These are phyloP conservation scores for Bombus impatiens DNA, from an alignment of 1,140 invertebrate species.

Conservation along the genomic window DNA sequence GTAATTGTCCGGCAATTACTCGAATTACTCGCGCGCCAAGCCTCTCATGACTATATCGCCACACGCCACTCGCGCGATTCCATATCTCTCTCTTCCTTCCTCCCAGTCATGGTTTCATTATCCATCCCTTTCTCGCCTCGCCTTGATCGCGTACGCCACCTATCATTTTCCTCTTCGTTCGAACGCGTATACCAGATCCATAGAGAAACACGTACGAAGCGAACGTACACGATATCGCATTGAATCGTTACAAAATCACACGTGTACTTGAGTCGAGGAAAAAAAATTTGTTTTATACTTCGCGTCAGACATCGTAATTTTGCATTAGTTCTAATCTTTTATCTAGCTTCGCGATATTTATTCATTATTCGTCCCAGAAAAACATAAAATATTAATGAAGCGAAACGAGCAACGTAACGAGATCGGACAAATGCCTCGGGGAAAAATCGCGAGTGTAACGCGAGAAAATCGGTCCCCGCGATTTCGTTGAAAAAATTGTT, in stretches of 20 bases:
- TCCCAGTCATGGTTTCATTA: background rate
- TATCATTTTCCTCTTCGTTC: slow-evolving; percentile 30
- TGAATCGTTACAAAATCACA: too few relatives aligned
- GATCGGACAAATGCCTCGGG: slow-evolving; percentile 31
- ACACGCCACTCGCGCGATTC: slow-evolving; percentile 20
- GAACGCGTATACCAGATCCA: background rate
- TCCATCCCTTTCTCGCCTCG: slow-evolving; percentile 20
- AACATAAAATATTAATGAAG: slow-evolving; percentile 13
- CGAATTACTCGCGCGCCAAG: slow-evolving; percentile 75
- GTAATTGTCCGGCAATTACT: slow-evolving; percentile 80
- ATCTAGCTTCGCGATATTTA: slow-evolving; percentile 6
- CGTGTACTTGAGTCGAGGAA: background rate
- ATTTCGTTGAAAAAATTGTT: too few relatives aligned
- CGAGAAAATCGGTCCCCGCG: too few relatives aligned
- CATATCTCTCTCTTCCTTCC: background rate
- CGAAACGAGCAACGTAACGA: slow-evolving; percentile 39
- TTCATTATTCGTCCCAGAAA: slow-evolving; percentile 9
- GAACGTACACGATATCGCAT: too few relatives aligned
- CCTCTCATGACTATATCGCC: slow-evolving; percentile 62
- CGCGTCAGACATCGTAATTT: background rate
- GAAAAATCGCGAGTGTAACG: background rate
- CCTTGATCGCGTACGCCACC: slow-evolving; percentile 5
- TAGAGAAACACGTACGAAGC: background rate
- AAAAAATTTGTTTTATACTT: background rate
- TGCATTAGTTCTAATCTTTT: background rate